Evolutionary conservation across 2,113 vertebrate species (phyloP).

Genomic region (Sander vitreus): DNA sequence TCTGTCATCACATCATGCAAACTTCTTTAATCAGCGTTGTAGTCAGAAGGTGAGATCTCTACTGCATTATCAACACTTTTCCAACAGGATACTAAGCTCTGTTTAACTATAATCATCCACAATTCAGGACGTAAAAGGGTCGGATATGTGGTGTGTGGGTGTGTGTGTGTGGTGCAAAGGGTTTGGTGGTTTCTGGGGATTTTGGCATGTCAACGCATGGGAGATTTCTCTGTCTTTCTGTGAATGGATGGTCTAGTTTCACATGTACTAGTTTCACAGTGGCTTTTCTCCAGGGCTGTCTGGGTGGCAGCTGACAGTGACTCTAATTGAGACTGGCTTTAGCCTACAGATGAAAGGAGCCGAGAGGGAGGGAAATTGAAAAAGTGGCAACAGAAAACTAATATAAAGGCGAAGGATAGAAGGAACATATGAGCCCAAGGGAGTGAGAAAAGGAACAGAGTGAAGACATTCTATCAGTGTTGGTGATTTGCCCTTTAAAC

Average conservation of each 20-base stretch:
- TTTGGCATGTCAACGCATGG: background rate
- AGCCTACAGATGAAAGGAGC: slow-evolving; percentile 20
- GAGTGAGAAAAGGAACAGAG: background rate
- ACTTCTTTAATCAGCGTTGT: background rate
- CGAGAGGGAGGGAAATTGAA: background rate
- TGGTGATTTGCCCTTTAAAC: background rate
- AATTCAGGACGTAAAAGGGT: background rate
- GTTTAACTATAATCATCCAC: too few relatives aligned
- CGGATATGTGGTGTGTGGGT: too few relatives aligned
- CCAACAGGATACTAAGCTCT: background rate
- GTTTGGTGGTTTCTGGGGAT: background rate
- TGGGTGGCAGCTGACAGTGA: slow-evolving; percentile 47
- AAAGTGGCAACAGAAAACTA: background rate
- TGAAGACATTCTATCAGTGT: background rate
- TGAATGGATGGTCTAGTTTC: slow-evolving; percentile 27
- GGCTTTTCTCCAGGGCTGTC: slow-evolving; percentile 19
- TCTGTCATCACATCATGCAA: too few relatives aligned
- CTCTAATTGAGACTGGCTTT: slow-evolving; percentile 41
- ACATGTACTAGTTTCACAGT: slow-evolving; percentile 29
- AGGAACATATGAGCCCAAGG: background rate
- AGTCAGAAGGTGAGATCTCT: background rate
- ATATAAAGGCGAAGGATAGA: background rate
- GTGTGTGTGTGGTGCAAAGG: background rate
- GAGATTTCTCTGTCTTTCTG: background rate
- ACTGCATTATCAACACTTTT: background rate